A percentile compares a stretch with the other conserved stretches of the same genome.
phyloP scores from a whole-genome alignment of 2,113 vertebrate species.

The Gasterosteus aculeatus region DNA sequence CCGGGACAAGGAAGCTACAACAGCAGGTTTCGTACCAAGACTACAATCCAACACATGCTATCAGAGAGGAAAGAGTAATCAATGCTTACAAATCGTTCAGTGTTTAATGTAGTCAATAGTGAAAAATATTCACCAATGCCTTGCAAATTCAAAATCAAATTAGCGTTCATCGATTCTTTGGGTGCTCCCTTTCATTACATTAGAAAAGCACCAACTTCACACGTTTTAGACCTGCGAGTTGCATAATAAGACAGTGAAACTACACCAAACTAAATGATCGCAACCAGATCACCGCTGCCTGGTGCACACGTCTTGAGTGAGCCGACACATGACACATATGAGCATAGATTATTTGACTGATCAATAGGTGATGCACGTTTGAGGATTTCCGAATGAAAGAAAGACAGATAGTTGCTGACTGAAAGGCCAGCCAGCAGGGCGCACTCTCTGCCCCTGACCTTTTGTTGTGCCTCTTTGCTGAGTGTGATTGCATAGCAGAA shows the following conservation, averaged over 20 bases:
- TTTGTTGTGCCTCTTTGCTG: conserved; percentile 91
- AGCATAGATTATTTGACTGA: conserved; percentile 50
- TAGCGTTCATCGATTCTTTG: conserved; percentile 12
- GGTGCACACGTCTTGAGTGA: conserved; percentile 30
- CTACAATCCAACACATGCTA: conserved; percentile 47
- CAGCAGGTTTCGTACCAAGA: conserved; percentile 27
- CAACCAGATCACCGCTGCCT: conserved; percentile 20
- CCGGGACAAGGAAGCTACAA: conserved; percentile 22
- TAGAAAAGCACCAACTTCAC: conserved; percentile 14
- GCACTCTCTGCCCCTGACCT: conserved; percentile 84
- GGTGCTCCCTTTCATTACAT: conserved; percentile 9
- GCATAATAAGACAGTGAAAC: background rate
- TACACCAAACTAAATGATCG: conserved; percentile 30
- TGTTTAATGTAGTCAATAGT: conserved; percentile 38
- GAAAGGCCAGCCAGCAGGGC: conserved; percentile 50
- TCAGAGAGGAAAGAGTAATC: conserved; percentile 50
- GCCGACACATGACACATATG: conserved; percentile 39
- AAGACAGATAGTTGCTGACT: conserved; percentile 55
- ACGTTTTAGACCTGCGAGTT: background rate
- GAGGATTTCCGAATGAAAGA: conserved; percentile 60
- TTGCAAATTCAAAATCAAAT: conserved; percentile 57
- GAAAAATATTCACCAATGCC: conserved; percentile 47
- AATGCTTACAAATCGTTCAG: conserved; percentile 27
- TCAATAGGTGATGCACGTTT: conserved; percentile 27
- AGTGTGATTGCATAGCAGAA: conserved; percentile 90